These are phyloP conservation scores for Urocyon cinereoargenteus DNA, from an alignment of 2,797 vertebrate genomes.

Conservation along the genomic window DNA sequence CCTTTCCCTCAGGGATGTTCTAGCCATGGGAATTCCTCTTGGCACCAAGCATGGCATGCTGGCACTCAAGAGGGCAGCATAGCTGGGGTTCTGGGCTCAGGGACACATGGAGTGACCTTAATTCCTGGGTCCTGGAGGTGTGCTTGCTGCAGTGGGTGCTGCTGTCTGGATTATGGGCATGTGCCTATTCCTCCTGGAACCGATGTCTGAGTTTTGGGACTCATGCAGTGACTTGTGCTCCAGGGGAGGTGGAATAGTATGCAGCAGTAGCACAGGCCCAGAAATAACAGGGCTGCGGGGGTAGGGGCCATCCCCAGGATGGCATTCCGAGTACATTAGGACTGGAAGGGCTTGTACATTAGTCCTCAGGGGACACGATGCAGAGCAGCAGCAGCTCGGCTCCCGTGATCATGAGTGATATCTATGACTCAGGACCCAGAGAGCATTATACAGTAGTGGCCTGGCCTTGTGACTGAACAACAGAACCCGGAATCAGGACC, in stretches of 20 bases:
- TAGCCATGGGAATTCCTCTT: background rate
- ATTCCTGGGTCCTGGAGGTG: background rate
- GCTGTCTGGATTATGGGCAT: background rate
- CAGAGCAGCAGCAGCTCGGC: background rate
- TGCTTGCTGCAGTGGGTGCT: background rate
- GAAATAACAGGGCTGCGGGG: background rate
- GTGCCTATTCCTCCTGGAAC: background rate
- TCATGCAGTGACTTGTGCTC: background rate
- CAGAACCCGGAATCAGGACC: background rate
- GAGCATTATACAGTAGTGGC: background rate
- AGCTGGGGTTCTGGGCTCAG: background rate
- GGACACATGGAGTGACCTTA: background rate
- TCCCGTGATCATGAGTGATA: background rate
- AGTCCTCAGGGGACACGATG: background rate
- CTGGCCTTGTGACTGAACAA: background rate
- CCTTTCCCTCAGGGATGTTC: background rate
- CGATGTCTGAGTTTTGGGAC: background rate
- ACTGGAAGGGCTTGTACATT: too few species aligned
- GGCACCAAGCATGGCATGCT: background rate
- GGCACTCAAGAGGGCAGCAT: background rate
- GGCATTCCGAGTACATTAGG: background rate
- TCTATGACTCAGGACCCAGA: background rate
- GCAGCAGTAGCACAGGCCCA: background rate
- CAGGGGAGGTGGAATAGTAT: background rate
- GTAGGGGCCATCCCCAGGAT: background rate